Evolutionary conservation across 2,888 invertebrate species (phyloP).

Genomic region (Leucoma salicis): DNA sequence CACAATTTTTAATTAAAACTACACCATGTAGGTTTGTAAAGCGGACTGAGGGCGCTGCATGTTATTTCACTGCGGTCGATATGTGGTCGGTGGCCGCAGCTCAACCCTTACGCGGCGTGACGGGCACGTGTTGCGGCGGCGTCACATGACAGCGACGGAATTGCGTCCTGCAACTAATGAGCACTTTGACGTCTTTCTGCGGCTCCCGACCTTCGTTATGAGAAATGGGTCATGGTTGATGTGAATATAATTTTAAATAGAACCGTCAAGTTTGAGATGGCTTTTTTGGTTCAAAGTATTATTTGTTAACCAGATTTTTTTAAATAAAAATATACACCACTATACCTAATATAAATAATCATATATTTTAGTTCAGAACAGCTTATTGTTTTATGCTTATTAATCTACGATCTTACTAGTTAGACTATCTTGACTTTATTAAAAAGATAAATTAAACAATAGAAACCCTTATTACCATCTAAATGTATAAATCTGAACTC

Average conservation of each 20-base stretch:
- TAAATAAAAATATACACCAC: too few species aligned
- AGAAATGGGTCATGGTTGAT: slow-evolving; percentile 39
- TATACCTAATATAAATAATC: too few species aligned
- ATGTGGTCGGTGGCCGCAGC: slow-evolving; percentile 36
- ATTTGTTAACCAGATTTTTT: too few species aligned
- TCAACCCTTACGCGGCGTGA: slow-evolving; percentile 39
- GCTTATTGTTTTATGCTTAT: too few species aligned
- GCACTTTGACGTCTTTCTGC: slow-evolving; percentile 40
- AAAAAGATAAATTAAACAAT: too few species aligned
- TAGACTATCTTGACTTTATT: too few species aligned
- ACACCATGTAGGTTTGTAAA: neutral
- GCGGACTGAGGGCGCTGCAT: slow-evolving; percentile 15
- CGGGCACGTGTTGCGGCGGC: slow-evolving; percentile 41
- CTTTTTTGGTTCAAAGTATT: neutral
- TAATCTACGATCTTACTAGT: too few species aligned
- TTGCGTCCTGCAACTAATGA: slow-evolving; percentile 44
- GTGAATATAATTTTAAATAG: slow-evolving; percentile 28
- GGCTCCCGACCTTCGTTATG: slow-evolving; percentile 37
- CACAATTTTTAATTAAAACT: neutral
- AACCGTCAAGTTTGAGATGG: slow-evolving; percentile 7
- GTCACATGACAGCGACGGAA: slow-evolving; percentile 48
- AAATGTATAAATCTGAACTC: too few species aligned
- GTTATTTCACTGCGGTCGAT: slow-evolving; percentile 42
- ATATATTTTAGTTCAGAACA: too few species aligned
- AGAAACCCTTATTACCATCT: too few species aligned